These are phyloP conservation scores for Digitonthophagus gazella DNA, from an alignment of 2,888 invertebrate genomes.

Conservation along the genomic window DNA sequence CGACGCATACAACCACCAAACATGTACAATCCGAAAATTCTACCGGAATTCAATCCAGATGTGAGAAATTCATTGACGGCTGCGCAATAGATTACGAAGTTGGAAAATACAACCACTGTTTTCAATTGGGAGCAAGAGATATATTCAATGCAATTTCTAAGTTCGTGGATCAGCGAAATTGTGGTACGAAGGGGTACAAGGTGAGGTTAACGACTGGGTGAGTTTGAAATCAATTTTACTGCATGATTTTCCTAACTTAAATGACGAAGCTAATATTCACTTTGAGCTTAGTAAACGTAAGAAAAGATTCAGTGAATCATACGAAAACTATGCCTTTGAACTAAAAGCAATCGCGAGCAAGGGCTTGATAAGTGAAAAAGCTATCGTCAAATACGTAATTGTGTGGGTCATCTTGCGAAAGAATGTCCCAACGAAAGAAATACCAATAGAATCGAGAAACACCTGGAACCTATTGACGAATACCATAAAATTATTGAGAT, in stretches of 20 bases:
- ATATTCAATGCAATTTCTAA: slow-evolving; percentile 32
- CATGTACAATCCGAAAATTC: no score
- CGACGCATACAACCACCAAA: no score
- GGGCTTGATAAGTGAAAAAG: no score
- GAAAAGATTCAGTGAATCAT: not conserved
- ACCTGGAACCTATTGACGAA: slow-evolving; percentile 15
- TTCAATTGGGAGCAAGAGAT: slow-evolving; percentile 32
- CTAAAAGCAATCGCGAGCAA: no score
- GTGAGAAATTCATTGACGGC: no score
- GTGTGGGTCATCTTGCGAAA: no score
- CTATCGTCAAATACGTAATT: no score
- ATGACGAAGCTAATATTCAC: slow-evolving; percentile 8
- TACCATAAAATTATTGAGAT: slow-evolving; percentile 19
- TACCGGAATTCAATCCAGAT: no score
- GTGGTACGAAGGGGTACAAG: slow-evolving; percentile 29
- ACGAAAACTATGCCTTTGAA: slow-evolving; percentile 7
- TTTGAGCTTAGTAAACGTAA: not conserved
- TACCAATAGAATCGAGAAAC: not conserved
- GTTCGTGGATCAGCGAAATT: slow-evolving; percentile 31
- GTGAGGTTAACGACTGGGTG: slow-evolving; percentile 16
- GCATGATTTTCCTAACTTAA: slow-evolving; percentile 16
- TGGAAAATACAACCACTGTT: slow-evolving; percentile 30
- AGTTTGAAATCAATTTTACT: slow-evolving; percentile 9
- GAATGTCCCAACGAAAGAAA: slow-evolving; percentile 10
- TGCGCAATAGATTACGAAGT: slow-evolving; percentile 31